Evolutionary conservation across 2,888 invertebrate genomes (phyloP), one percentile per base, ranked within the genome.

Genomic region (Helleia helle): DNA sequence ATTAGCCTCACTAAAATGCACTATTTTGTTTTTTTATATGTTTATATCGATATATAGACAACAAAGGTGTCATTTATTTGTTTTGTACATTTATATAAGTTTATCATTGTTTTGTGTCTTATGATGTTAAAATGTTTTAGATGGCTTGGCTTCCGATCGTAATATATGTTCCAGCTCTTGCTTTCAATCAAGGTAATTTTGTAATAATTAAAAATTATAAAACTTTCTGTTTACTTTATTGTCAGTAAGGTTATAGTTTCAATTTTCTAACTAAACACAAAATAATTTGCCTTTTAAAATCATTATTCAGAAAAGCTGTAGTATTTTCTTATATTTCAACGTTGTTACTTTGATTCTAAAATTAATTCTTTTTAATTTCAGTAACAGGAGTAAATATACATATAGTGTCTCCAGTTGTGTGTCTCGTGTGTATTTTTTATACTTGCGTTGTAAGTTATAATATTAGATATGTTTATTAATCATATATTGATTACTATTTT

Each of bases 361-460:
- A n/a, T n/a, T n/a, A n/a, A n/a, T n/a, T n/a, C n/a, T 36, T 48
- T 46, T 28, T 31, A 44, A 42, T 85, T 79, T 42, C 70, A 90
- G 93, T 93, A 2, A 93, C 93, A 3, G 93, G 93, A 7, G 87
- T 92, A 0, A 90, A 91, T 54, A 87, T 93, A 29, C 93, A 93
- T 60, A 84, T 90, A 15, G 87, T 92, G 0, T 91, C 93, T 1
- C 89, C 92, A 1, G 80, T 92, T 11, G 91, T 93, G 2, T 92
- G 93, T 48, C 61, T 89, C 9, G 90, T 93, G 15, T 93, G 93
- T 62, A 93, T 92, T 58, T 91, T 93, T 65, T 93, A 93, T 59
- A 93, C 93, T 0, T 89, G 90, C 44, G 86, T 93, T 71, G 92
- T 92, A 73, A 83, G 88, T 75, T 46, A 26, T n/a, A n/a, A n/a